A percentile compares a stretch with the other conserved stretches of the same genome.
phyloP scores from a whole-genome alignment of 1,140 invertebrate genomes.

The Cataglyphis hispanica region DNA sequence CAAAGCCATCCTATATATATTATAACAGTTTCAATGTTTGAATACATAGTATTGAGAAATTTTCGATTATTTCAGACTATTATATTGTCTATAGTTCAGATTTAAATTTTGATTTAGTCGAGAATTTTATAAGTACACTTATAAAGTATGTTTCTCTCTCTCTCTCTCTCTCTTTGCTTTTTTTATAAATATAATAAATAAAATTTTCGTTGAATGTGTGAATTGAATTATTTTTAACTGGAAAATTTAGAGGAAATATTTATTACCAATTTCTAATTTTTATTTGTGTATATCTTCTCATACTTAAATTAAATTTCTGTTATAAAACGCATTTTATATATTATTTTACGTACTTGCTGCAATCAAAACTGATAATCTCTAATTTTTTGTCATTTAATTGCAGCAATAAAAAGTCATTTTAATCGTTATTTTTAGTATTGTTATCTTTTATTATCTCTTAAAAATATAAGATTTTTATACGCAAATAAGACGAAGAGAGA shows the following conservation, averaged over 20 bases:
- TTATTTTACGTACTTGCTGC: background rate
- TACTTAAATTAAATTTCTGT: constrained; percentile 1
- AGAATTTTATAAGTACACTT: background rate
- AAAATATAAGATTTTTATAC: constrained; percentile 26
- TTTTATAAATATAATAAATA: background rate
- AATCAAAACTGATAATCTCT: constrained; percentile 6
- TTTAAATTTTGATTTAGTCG: constrained; percentile 6
- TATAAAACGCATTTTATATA: background rate
- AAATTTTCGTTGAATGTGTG: background rate
- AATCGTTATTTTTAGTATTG: constrained; percentile 16
- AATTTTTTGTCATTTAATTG: constrained; percentile 13
- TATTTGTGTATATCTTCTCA: background rate
- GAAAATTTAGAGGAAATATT: background rate
- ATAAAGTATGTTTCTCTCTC: too few species aligned
- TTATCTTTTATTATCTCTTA: background rate
- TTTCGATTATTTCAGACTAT: constrained; percentile 8
- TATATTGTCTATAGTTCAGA: background rate
- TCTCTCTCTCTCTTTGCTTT: background rate
- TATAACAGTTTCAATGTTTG: background rate
- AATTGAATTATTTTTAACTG: background rate
- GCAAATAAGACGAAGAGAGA: background rate
- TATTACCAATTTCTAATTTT: background rate
- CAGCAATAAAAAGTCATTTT: background rate
- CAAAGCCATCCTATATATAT: background rate
- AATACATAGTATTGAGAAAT: background rate